Evolutionary conservation across 2,113 vertebrate genomes (phyloP), one percentile per base, ranked within the genome.

Genomic region (Cheilinus undulatus): DNA sequence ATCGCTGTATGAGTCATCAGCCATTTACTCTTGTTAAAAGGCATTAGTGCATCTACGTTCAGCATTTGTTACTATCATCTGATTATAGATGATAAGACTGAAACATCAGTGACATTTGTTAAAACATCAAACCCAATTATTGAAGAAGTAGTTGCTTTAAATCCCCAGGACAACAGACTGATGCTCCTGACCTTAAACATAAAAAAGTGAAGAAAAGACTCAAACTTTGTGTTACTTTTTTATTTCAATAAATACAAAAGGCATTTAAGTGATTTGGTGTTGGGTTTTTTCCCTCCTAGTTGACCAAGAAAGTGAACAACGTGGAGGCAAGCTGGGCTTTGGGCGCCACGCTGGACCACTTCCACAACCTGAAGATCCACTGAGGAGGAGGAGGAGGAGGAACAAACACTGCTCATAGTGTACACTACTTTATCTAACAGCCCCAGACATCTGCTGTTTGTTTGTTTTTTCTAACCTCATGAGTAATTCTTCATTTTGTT

Each of bases 261-360:
- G 81, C 76, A 82, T 82, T 79, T 64, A 12, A 62, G 58, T 88
- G 63, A 82, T 86, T 84, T 77, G 54, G 63, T 88, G 59, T 32
- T 63, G 32, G 14, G 3, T 24, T 43, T 26, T 26, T 14, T 20
- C 48, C 15, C 36, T 82, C 79, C 83, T 48, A 99, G 98, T 83
- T 99, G 82, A 95, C 94, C 74, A 99, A 98, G 93, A 99, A 98
- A 91, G 95, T 99, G 82, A 96, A 96, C 78, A 94, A 96, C 23
- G 94, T 97, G 76, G 98, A 99, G 91, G 95, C 96, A 2, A 97
- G 97, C 88, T 99, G 97, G 97, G 95, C 97, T 85, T 88, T 99
- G 84, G 98, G 97, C 10, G 97, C 97, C 83, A 94, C 92, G 10
- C 93, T 99, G 82, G 93, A 96, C 57, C 87, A 96, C 46, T 87